Conservation (phyloP, 2,113 vertebrate species). For the Macroglossus sobrinus region DNA sequence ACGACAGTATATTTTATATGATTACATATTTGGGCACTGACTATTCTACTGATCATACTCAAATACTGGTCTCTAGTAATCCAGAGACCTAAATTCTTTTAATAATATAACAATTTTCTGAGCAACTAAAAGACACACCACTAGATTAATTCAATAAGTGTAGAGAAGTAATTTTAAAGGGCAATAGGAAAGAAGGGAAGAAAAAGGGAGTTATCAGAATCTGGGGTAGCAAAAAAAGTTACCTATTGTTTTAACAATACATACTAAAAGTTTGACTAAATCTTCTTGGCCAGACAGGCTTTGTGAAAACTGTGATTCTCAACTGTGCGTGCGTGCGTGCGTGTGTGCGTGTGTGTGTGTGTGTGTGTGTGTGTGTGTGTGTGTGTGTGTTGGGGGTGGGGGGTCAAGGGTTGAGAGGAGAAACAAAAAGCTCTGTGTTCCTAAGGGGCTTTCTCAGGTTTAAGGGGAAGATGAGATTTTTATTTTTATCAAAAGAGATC, state of each 20-base stretch:
- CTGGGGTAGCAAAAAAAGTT: background rate
- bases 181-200: background rate
- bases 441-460: background rate
- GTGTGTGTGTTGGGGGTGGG: too few species aligned
- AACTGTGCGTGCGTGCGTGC: background rate
- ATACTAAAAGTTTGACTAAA: background rate
- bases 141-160: background rate
- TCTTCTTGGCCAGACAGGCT: background rate
- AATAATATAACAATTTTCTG: background rate
- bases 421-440: background rate
- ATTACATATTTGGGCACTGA: background rate
- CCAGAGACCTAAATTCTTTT: background rate
- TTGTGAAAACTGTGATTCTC: background rate
- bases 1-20: background rate
- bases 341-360: too few species aligned
- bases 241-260: background rate
- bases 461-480: background rate
- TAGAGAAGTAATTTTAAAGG: background rate
- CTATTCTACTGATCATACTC: background rate
- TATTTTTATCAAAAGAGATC: background rate
- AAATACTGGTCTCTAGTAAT: background rate
- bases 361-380: too few species aligned
- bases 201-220: background rate
- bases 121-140: background rate
- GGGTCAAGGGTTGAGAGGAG: too few species aligned